Evolutionary conservation across 2,888 invertebrate species (phyloP), one percentile per base, ranked within the genome.

Genomic region (Nebria brevicollis): DNA sequence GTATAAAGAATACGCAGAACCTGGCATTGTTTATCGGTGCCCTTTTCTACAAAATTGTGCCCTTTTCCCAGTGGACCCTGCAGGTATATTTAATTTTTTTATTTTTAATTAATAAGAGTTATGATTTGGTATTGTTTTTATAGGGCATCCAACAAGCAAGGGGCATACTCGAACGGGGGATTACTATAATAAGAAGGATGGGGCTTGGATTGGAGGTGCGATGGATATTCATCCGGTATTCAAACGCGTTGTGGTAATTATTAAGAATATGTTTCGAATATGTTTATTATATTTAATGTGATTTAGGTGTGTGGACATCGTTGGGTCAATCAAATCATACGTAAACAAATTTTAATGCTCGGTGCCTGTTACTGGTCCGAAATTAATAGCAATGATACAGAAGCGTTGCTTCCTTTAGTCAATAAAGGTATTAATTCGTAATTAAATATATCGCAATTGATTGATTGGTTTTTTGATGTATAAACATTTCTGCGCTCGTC

Each of bases 151-250:
- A 15, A 26, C 75, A 20, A 26, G 54, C 13, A 66, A 26, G 54
- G 73, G 43, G 41, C 7, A 54, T 6, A 76, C 72, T 0, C n/a
- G 43, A 13, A 20, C n/a, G 25, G 66, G 20, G 13, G 1, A 64
- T 54, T 76, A 76, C 75, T 65, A 34, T 20, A 72, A 70, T 42
- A 77, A 65, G 82, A 82, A 81, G 77, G 84, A 87, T 72, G 82
- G 85, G 75, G 86, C 88, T 10, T 89, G 88, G 88, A 86, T 88
- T n/a, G 90, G 90, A 11, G 89, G 87, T 13, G 83, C 87, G 1
- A 88, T 90, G 86, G 88, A 87, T 77, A 85, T 89, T 10, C 86
- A 86, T 84, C 86, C 86, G 76, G 83, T 84, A 70, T 84, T 78
- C 4, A 79, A 85, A 41, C 85, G 84, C 82, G 83, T 87, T 83